phyloP scores from a whole-genome alignment of 2,113 vertebrate species.

The Ibidorhyncha struthersii region DNA sequence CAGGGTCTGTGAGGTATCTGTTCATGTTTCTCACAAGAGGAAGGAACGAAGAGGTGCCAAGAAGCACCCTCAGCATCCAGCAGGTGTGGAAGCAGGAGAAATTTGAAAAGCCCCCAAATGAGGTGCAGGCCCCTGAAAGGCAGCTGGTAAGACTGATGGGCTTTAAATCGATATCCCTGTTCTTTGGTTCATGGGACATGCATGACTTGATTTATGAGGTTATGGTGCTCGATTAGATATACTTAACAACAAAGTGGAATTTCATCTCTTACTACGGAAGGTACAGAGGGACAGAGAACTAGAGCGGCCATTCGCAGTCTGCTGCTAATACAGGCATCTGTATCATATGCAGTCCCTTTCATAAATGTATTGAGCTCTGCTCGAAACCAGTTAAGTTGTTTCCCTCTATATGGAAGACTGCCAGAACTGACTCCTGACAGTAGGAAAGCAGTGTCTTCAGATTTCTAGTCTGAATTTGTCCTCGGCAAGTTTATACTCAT shows the following conservation, averaged over 20 bases:
- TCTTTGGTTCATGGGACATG: neutral
- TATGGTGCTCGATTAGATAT: neutral
- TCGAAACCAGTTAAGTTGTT: neutral
- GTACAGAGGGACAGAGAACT: neutral
- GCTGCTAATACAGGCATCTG: neutral
- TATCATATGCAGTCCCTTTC: rapidly evolving
- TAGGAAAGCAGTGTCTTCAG: neutral
- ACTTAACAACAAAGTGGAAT: neutral
- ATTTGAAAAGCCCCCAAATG: neutral
- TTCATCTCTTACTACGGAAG: neutral
- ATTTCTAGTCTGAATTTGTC: neutral
- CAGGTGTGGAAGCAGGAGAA: neutral
- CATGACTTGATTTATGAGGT: neutral
- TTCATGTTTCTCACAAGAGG: neutral
- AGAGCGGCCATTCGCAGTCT: rapidly evolving
- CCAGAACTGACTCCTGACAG: neutral
- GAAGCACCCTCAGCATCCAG: neutral
- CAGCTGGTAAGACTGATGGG: neutral
- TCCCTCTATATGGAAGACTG: neutral
- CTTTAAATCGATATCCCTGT: neutral
- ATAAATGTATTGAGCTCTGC: neutral
- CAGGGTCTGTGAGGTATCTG: neutral
- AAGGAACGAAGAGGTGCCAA: neutral
- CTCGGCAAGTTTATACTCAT: neutral
- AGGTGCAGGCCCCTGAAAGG: neutral